Conservation (phyloP, 2,113 vertebrate genomes). For the Corvus hawaiiensis region DNA sequence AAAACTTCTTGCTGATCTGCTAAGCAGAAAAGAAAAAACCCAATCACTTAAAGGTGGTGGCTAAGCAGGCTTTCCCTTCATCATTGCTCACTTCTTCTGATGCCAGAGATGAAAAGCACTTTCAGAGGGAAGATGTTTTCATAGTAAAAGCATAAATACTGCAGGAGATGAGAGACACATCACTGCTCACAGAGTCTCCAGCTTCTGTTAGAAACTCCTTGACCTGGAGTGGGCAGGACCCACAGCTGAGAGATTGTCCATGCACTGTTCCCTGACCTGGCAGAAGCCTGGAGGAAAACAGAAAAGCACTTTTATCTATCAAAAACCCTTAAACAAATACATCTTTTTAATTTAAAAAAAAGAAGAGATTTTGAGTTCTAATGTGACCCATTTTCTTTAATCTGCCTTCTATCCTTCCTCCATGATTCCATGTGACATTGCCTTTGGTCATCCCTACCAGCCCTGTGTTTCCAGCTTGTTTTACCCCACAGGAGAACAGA, state of each 20-base stretch:
- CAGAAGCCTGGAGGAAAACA: neutral
- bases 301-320: neutral
- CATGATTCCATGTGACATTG: neutral
- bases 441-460: neutral
- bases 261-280: neutral
- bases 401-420: neutral
- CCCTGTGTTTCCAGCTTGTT: neutral
- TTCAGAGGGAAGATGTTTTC: conserved; percentile 20
- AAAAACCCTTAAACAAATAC: neutral
- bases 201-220: neutral
- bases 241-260: neutral
- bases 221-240: neutral
- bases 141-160: neutral
- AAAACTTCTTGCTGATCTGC: neutral
- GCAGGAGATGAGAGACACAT: neutral
- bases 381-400: neutral
- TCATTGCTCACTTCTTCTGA: conserved; percentile 25
- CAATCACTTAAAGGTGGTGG: neutral
- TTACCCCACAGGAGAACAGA: neutral
- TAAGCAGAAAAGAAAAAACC: neutral
- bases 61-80: conserved; percentile 13
- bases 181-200: neutral
- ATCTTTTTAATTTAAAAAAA: neutral
- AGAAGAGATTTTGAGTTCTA: neutral
- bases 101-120: neutral